These are phyloP conservation scores for Cremastobaeus sp. DNA, from an alignment of 2,888 invertebrate genomes.

Conservation along the genomic window DNA sequence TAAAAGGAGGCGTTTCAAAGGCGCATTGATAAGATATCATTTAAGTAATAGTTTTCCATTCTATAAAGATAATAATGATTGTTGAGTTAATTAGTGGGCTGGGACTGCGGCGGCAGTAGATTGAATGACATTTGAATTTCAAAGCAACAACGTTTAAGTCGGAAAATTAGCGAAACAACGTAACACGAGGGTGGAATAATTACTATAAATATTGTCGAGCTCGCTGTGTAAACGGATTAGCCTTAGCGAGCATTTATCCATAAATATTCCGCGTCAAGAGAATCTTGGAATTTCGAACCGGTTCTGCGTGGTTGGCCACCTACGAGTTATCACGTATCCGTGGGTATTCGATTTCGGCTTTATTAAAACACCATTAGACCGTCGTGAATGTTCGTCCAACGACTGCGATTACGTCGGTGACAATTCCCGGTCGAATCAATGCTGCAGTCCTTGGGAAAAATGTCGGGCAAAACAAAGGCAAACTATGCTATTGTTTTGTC, in stretches of 20 bases:
- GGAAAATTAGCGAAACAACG: constrained; percentile 21
- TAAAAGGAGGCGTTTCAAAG: not conserved
- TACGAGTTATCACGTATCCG: constrained; percentile 57
- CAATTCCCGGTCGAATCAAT: constrained; percentile 5
- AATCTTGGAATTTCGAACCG: constrained; percentile 59
- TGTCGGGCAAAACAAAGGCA: too few species aligned
- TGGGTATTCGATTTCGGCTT: constrained; percentile 60
- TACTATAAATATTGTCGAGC: constrained; percentile 52
- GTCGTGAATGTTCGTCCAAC: constrained; percentile 32
- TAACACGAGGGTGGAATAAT: constrained; percentile 39
- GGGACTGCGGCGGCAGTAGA: too few species aligned
- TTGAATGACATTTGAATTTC: constrained; percentile 25
- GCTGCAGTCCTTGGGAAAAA: too few species aligned
- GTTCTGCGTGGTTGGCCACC: constrained; percentile 54
- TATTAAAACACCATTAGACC: constrained; percentile 58
- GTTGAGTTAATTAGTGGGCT: too few species aligned
- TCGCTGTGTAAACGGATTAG: constrained; percentile 52
- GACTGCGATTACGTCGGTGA: constrained; percentile 29
- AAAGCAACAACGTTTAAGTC: constrained; percentile 22
- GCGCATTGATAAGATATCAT: too few species aligned
- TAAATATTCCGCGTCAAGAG: constrained; percentile 51
- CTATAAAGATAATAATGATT: too few species aligned
- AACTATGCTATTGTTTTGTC: too few species aligned
- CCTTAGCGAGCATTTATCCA: constrained; percentile 40
- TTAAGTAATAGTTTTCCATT: too few species aligned